These are phyloP conservation scores for Acromyrmex charruanus DNA, from an alignment of 1,140 invertebrate genomes.

Conservation along the genomic window DNA sequence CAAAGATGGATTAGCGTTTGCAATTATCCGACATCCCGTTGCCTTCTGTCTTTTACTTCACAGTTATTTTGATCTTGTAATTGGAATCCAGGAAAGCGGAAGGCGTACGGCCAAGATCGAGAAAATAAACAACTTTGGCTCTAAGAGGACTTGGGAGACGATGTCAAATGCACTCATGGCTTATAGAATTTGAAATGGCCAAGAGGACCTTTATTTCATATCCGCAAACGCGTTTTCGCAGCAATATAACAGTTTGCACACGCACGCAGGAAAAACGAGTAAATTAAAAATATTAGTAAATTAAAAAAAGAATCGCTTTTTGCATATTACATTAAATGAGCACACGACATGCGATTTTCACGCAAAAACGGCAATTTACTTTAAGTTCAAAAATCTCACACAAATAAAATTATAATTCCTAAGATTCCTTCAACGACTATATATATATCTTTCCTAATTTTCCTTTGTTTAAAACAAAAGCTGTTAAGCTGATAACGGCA, in stretches of 20 bases:
- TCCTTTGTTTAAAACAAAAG: background rate
- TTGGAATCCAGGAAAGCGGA: slow-evolving; percentile 31
- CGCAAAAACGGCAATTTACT: background rate
- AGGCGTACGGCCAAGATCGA: background rate
- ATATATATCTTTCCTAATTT: background rate
- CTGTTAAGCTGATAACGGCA: background rate
- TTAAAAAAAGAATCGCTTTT: slow-evolving; percentile 18
- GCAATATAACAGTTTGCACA: background rate
- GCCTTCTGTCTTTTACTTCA: background rate
- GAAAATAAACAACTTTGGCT: slow-evolving; percentile 20
- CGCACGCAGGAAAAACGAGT: background rate
- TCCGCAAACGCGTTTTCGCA: background rate
- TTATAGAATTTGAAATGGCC: slow-evolving; percentile 38
- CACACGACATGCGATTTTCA: background rate
- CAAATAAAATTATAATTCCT: slow-evolving; percentile 16
- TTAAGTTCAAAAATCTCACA: background rate
- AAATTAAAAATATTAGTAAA: slow-evolving; percentile 15
- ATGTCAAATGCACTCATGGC: slow-evolving; percentile 47
- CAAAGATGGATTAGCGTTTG: slow-evolving; percentile 14
- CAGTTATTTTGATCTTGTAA: slow-evolving; percentile 52
- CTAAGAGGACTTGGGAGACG: slow-evolving; percentile 43
- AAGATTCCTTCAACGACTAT: background rate
- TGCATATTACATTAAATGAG: slow-evolving; percentile 17
- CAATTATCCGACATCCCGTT: slow-evolving; percentile 11
- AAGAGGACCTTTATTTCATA: slow-evolving; percentile 9